A percentile compares a stretch with the other conserved stretches of the same genome.
Evolutionary conservation across 2,888 invertebrate species (phyloP).

Genomic region (Cremastinae sp.): DNA sequence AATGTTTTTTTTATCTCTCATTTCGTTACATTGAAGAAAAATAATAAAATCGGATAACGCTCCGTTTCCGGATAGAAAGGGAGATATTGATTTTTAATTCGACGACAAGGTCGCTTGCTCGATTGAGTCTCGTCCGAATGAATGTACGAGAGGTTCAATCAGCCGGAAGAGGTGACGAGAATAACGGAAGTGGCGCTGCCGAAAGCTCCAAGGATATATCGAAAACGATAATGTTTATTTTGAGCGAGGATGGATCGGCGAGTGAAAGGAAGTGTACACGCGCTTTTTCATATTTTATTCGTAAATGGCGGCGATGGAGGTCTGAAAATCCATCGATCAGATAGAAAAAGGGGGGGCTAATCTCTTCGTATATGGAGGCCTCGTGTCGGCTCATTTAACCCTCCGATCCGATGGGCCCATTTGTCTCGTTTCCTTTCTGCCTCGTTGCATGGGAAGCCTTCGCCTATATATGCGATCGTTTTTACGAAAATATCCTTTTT

Average conservation of each 20-base stretch:
- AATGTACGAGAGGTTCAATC: too few relatives aligned
- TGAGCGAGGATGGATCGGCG: not conserved
- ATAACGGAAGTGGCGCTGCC: too few relatives aligned
- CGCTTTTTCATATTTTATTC: conserved; percentile 19
- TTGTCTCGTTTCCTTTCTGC: conserved; percentile 53
- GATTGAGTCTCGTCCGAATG: too few relatives aligned
- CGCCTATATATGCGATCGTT: not conserved
- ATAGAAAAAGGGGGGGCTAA: conserved; percentile 53
- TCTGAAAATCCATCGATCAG: conserved; percentile 55
- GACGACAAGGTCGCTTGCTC: too few relatives aligned
- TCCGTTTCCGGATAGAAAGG: too few relatives aligned
- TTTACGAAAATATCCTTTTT: too few relatives aligned
- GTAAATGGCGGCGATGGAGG: conserved; percentile 13
- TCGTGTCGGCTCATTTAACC: conserved; percentile 61
- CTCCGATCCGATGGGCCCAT: conserved; percentile 57
- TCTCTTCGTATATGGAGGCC: conserved; percentile 39
- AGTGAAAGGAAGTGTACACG: conserved; percentile 20
- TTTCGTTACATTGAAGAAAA: too few relatives aligned
- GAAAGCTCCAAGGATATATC: not conserved
- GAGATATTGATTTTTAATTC: too few relatives aligned
- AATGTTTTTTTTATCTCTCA: too few relatives aligned
- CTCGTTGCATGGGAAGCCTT: conserved; percentile 16
- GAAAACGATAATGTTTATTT: not conserved
- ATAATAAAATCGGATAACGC: too few relatives aligned
- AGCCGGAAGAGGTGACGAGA: too few relatives aligned